phyloP scores from a whole-genome alignment of 2,888 invertebrate species.

The Himalopsyche japonica region DNA sequence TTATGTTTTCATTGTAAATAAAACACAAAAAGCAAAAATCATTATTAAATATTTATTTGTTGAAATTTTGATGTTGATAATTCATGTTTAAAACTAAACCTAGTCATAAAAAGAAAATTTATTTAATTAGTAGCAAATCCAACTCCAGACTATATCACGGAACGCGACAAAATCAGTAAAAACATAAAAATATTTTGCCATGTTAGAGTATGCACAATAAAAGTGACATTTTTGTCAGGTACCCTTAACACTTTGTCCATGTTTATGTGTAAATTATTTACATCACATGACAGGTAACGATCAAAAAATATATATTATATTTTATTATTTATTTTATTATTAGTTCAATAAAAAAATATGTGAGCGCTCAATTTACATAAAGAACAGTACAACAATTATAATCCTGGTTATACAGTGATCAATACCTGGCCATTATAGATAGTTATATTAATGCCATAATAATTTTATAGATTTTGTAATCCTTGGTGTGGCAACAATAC shows the following conservation, averaged over 20 bases:
- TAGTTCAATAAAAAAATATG: background rate
- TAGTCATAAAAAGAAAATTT: too few species aligned
- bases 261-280: background rate
- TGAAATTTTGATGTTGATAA: too few species aligned
- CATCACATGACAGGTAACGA: background rate
- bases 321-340: background rate
- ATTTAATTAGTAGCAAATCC: too few species aligned
- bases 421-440: background rate
- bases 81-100: too few species aligned
- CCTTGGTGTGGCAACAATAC: background rate
- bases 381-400: background rate
- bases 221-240: too few species aligned
- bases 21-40: too few species aligned
- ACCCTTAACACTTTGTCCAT: background rate
- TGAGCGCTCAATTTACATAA: background rate
- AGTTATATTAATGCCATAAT: background rate
- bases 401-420: background rate
- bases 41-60: too few species aligned
- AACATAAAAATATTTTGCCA: too few species aligned
- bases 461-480: background rate
- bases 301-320: background rate
- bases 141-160: too few species aligned
- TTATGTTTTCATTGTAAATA: too few species aligned
- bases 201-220: too few species aligned
- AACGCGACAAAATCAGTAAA: too few species aligned